Evolutionary conservation across 2,888 invertebrate species (phyloP), one percentile per base, ranked within the genome.

Genomic region (Oxystoma pomonae): DNA sequence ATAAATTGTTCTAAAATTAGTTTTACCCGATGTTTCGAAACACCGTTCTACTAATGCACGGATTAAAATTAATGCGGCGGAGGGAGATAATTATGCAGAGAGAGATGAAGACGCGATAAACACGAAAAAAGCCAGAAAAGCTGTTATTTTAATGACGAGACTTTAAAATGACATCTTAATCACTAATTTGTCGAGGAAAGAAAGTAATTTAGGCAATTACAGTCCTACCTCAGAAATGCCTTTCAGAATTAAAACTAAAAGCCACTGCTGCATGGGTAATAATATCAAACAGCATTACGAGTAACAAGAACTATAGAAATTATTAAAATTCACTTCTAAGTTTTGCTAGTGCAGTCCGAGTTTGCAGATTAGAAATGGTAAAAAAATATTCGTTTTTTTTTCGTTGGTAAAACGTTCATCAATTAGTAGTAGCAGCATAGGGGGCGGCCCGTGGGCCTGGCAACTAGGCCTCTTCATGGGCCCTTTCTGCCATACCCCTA

Each of bases 141-240:
- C 61, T n/a, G 57, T 61, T 61, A 61, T 50, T 61, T 61, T 61
- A 58, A 61, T 58, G 61, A 61, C 61, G 57, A 61, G 52, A 51
- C 17, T 20, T 35, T 19, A 53, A 21, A 61, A 57, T 61, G 61
- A 61, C 61, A 61, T 57, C 50, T 61, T 61, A 61, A 61, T 61
- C 61, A 57, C 61, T 57, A 61, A 61, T 61, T 35, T 49, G 52
- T 57, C 57, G 61, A 57, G 57, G 61, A 61, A 56, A 61, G 61
- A 58, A 51, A 20, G 53, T 61, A 61, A 61, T 61, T 61, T 61
- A 57, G 21, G 57, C 53, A 61, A 61, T 61, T 61, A 61, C 57
- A 20, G 35, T 20, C 22, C 58, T 16, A 57, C 52, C 50, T 58
- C 53, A 16, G 53, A 53, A 53, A 53, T 53, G 19, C 53, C 53